Evolutionary conservation across 2,797 vertebrate genomes (phyloP).

Genomic region (Mormyrops attenuatus): DNA sequence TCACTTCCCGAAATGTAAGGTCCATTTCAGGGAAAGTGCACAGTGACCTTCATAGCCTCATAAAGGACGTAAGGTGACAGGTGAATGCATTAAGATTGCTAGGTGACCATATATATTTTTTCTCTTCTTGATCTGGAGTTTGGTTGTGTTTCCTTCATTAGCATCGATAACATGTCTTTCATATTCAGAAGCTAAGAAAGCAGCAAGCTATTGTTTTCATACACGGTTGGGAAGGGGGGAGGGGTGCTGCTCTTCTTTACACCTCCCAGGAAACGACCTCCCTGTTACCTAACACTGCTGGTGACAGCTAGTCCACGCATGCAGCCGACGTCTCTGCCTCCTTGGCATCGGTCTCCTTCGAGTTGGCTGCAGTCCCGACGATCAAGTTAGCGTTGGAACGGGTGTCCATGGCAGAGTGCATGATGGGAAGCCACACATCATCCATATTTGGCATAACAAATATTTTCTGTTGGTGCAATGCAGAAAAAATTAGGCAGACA

Average conservation of each 20-base stretch:
- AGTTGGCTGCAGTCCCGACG: constrained; percentile 62
- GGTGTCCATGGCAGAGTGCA: constrained; percentile 96
- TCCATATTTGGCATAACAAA: constrained; percentile 99
- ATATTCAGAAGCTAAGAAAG: background rate
- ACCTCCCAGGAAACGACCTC: constrained; percentile 33
- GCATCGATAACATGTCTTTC: background rate
- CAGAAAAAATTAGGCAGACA: background rate
- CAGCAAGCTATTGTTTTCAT: constrained; percentile 10
- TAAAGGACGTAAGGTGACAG: background rate
- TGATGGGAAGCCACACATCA: constrained; percentile 91
- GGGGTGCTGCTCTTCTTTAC: constrained; percentile 29
- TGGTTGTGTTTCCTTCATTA: background rate
- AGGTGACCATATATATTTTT: background rate
- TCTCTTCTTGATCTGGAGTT: background rate
- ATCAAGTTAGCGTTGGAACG: constrained; percentile 68
- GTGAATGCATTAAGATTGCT: background rate
- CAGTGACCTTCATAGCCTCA: background rate
- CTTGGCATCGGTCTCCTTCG: constrained; percentile 56
- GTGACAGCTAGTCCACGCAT: constrained; percentile 53
- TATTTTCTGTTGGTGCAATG: constrained; percentile 76
- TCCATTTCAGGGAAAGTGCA: background rate
- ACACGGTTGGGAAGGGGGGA: background rate
- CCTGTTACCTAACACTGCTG: constrained; percentile 54
- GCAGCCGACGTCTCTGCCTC: constrained; percentile 57
- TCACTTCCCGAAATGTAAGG: background rate